phyloP scores from a whole-genome alignment of 2,888 invertebrate species.

The Ennomos quercinarius region DNA sequence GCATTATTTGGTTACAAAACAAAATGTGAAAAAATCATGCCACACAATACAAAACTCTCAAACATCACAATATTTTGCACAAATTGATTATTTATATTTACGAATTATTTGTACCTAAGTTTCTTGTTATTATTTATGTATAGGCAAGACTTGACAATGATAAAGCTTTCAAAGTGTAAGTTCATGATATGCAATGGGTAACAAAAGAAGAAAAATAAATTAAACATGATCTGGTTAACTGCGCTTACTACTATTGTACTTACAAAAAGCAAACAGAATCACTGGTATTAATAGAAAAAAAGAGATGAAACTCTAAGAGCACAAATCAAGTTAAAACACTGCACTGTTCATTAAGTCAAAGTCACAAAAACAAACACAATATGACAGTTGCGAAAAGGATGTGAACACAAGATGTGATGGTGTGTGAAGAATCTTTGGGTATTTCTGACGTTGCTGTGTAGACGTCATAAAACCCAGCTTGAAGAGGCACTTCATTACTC shows the following conservation, averaged over 20 bases:
- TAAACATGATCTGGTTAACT: conserved; percentile 49
- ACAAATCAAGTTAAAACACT: conserved; percentile 56
- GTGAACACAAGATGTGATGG: conserved; percentile 60
- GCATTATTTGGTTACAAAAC: conserved; percentile 41
- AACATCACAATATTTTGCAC: conserved; percentile 41
- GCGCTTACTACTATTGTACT: conserved; percentile 53
- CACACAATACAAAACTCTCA: conserved; percentile 38
- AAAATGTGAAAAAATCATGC: conserved; percentile 40
- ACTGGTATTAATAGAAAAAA: conserved; percentile 46
- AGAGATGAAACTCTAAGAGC: conserved; percentile 48
- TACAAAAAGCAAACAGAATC: conserved; percentile 50
- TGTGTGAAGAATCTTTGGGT: conserved; percentile 61
- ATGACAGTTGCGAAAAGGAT: conserved; percentile 62
- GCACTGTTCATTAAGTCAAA: conserved; percentile 53
- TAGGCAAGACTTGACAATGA: conserved; percentile 56
- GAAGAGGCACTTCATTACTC: conserved; percentile 74
- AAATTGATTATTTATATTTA: conserved; percentile 27
- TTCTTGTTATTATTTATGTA: conserved; percentile 47
- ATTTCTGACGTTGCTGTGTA: conserved; percentile 71
- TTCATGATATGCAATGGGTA: conserved; percentile 35
- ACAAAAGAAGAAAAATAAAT: conserved; percentile 48
- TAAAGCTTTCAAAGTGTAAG: conserved; percentile 42
- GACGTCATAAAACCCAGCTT: conserved; percentile 82
- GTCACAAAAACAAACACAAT: conserved; percentile 70
- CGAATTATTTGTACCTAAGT: conserved; percentile 43